Conservation (phyloP, 2,888 invertebrate species). For the Sinhomidia bicolor region DNA sequence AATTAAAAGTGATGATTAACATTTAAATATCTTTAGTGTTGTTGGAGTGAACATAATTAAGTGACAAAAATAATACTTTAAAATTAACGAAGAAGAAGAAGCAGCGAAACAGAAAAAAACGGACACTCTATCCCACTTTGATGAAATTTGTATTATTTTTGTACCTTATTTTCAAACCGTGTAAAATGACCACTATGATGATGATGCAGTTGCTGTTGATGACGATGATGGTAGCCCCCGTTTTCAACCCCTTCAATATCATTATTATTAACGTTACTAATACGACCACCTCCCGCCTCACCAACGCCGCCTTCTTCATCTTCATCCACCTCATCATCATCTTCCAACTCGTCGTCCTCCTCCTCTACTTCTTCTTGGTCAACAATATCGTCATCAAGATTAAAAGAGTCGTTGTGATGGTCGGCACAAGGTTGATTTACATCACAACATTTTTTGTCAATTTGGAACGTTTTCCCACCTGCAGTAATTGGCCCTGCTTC, state of each 20-base stretch:
- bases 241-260: constrained; percentile 65
- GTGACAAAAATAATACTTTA: not conserved
- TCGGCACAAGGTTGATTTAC: constrained; percentile 82
- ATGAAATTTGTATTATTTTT: not conserved
- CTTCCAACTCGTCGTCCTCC: constrained; percentile 10
- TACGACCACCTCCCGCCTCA: not conserved
- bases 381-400: not conserved
- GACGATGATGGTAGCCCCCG: constrained; percentile 22
- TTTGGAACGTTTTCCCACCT: constrained; percentile 81
- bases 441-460: constrained; percentile 83
- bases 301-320: not conserved
- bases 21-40: too few relatives aligned
- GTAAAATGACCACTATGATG: constrained; percentile 3
- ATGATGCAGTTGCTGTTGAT: not conserved
- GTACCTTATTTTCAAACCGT: constrained; percentile 41
- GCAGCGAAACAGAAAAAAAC: not conserved
- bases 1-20: not conserved
- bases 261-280: not conserved
- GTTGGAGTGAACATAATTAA: too few relatives aligned
- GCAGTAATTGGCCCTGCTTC: not conserved
- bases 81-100: not conserved
- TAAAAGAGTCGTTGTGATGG: constrained; percentile 44
- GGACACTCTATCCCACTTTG: not conserved
- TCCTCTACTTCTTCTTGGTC: constrained; percentile 3
- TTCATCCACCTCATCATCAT: not conserved